Evolutionary conservation across 2,113 vertebrate genomes (phyloP).

Genomic region (Python bivittatus): DNA sequence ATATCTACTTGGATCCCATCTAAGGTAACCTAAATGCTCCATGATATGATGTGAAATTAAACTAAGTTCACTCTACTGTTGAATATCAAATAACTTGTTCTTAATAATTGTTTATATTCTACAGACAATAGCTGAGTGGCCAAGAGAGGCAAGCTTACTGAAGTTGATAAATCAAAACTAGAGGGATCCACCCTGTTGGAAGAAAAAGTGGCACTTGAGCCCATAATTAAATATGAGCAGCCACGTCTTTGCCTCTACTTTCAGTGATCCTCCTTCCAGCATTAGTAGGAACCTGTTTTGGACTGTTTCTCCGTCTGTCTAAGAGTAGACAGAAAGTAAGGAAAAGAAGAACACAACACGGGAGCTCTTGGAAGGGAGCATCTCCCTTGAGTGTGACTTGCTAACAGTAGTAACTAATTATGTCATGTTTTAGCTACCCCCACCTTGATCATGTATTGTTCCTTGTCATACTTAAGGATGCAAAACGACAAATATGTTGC

Average conservation of each 20-base stretch:
- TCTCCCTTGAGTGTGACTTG: background rate
- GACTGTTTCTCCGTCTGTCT: background rate
- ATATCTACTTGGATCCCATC: background rate
- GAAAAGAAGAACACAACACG: too few species aligned
- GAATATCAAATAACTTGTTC: background rate
- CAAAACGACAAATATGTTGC: background rate
- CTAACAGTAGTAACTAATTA: too few species aligned
- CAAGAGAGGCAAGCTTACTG: background rate
- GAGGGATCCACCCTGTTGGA: background rate
- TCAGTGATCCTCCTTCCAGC: background rate
- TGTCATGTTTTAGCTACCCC: background rate
- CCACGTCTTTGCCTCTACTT: background rate
- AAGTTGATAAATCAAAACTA: background rate
- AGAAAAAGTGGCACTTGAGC: background rate
- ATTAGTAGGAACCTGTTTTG: background rate
- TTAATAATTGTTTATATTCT: background rate
- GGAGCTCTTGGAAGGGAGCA: too few species aligned
- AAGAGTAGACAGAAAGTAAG: background rate
- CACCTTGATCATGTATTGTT: background rate
- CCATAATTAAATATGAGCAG: background rate
- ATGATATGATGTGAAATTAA: background rate
- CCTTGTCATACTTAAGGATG: background rate
- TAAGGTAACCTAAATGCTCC: background rate
- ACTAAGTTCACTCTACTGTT: background rate
- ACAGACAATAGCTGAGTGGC: background rate